Evolutionary conservation across 1,140 invertebrate genomes (phyloP).

Genomic region (Musca vetustissima): DNA sequence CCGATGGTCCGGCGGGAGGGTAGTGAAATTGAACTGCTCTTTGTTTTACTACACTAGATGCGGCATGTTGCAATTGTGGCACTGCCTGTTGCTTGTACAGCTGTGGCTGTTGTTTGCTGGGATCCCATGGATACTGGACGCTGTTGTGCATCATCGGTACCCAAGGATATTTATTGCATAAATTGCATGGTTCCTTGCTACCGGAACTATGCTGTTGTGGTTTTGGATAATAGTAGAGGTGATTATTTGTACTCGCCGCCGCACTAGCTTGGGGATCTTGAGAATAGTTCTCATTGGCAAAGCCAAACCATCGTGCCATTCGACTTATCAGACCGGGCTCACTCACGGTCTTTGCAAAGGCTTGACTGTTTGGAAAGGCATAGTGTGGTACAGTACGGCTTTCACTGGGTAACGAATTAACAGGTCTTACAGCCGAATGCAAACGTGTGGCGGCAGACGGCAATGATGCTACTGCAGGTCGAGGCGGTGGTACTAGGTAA

Average conservation of each 20-base stretch:
- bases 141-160: conserved; percentile 65
- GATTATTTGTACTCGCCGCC: conserved; percentile 12
- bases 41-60: conserved; percentile 33
- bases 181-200: conserved; percentile 61
- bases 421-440: background rate
- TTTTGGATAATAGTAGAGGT: conserved; percentile 42
- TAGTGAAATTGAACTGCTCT: conserved; percentile 43
- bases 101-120: conserved; percentile 33
- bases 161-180: conserved; percentile 78
- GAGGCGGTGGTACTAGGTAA: conserved; percentile 46
- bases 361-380: background rate
- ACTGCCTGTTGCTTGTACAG: background rate
- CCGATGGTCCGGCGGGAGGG: conserved; percentile 35
- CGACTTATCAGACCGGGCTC: conserved; percentile 46
- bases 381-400: conserved; percentile 19
- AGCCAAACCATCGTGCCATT: conserved; percentile 51
- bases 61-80: conserved; percentile 16
- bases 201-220: conserved; percentile 32
- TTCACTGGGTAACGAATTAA: conserved; percentile 5
- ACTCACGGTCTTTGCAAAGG: background rate
- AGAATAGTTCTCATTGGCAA: background rate
- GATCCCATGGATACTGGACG: conserved; percentile 47
- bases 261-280: conserved; percentile 34
- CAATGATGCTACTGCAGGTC: conserved; percentile 31
- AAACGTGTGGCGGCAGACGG: conserved; percentile 8